Evolutionary conservation across 2,888 invertebrate species (phyloP), one percentile per base, ranked within the genome.

Genomic region (Epistrophe eligans): DNA sequence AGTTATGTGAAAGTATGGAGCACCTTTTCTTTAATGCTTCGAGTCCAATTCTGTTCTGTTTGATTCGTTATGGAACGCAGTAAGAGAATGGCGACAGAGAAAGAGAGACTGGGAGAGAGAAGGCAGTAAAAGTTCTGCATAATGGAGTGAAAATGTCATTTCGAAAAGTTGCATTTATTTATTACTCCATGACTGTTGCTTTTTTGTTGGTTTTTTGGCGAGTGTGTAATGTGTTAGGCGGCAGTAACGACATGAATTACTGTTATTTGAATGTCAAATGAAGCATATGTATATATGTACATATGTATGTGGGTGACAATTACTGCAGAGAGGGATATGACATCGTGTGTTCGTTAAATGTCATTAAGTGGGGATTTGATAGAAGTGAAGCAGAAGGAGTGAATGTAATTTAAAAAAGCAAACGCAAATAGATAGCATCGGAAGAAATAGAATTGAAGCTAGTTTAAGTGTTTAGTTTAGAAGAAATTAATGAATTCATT

Each of bases 61-160:
- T 74, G 85, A 79, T 83, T 83, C 83, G 66, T 73, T 55, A 55
- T 72, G 35, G 57, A 79, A 52, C 24, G 19, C 35, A 50, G 17
- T 10, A 2, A 40, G 40, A 11, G 15, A 76, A 15, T 17, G 35
- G 35, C 10, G 24, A 24, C 3, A 1, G 24, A 24, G 35, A 13
- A 66, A 17, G 24, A 24, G 45, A 24, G 62, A 43, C 24, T 4
- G 55, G 24, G 71, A 17, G 24, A 24, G 45, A 24, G 62, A 43
- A 24, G 6, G 55, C 35, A 40, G 45, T n/a, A 38, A 35, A 13
- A 55, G 28, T 77, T 85, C 77, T 82, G 87, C 87, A 87, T 87
- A 87, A 87, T 87, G 87, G 87, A 87, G 87, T 87, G 87, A 79
- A 87, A 87, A 87, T 79, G 87, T 87, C 87, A 87, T 87, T 87